A percentile compares a stretch with the other conserved stretches of the same genome.
phyloP scores from a whole-genome alignment of 2,888 invertebrate species.

The Agonopterix arenella region DNA sequence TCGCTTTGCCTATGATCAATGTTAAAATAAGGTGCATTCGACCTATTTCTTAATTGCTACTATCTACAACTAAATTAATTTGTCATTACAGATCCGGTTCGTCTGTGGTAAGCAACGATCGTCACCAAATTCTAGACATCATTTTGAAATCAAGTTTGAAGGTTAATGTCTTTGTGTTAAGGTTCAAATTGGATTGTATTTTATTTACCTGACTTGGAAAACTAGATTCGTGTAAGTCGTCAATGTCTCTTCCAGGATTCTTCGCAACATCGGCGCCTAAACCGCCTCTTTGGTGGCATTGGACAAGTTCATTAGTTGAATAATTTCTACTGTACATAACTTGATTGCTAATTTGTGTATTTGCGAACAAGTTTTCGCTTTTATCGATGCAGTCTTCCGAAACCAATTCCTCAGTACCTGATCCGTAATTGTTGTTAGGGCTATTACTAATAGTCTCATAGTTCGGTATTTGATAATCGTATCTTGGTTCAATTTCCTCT shows the following conservation, averaged over 20 bases:
- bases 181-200: slow-evolving; percentile 22
- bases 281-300: slow-evolving; percentile 45
- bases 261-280: slow-evolving; percentile 39
- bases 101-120: slow-evolving; percentile 50
- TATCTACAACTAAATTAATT: slow-evolving; percentile 56
- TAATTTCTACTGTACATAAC: slow-evolving; percentile 46
- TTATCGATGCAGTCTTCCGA: slow-evolving; percentile 41
- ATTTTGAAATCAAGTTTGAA: slow-evolving; percentile 9
- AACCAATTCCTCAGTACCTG: slow-evolving; percentile 45
- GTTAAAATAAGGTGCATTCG: slow-evolving; percentile 38
- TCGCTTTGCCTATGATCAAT: slow-evolving; percentile 21
- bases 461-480: slow-evolving; percentile 54
- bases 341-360: slow-evolving; percentile 38
- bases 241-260: slow-evolving; percentile 45
- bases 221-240: slow-evolving; percentile 47
- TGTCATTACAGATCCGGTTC: slow-evolving; percentile 65
- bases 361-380: slow-evolving; percentile 31
- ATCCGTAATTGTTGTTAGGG: slow-evolving; percentile 49
- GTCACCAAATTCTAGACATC: slow-evolving; percentile 10
- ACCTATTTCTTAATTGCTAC: slow-evolving; percentile 50
- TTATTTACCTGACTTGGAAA: slow-evolving; percentile 56
- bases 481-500: slow-evolving; percentile 46
- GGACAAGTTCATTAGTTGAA: slow-evolving; percentile 43
- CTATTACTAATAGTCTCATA: slow-evolving; percentile 63
- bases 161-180: slow-evolving; percentile 21